phyloP scores from a whole-genome alignment of 2,888 invertebrate genomes.

The Drosophila sordidula region DNA sequence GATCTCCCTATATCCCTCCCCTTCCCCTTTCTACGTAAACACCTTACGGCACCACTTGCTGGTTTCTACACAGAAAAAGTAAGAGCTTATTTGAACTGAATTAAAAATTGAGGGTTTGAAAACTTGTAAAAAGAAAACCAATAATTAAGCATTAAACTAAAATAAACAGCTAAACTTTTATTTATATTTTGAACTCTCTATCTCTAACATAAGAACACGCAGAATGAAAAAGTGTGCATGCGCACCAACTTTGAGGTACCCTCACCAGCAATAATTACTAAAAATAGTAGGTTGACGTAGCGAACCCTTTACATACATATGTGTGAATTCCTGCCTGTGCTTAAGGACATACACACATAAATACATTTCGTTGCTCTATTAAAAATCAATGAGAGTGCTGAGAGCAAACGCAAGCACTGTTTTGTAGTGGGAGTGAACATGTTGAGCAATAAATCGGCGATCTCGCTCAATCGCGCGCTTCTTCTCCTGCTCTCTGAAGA shows the following conservation, averaged over 20 bases:
- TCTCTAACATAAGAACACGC: too few relatives aligned
- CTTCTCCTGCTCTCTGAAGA: background rate
- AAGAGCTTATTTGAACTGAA: slow-evolving; percentile 2
- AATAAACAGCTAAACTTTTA: too few relatives aligned
- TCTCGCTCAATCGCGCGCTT: background rate
- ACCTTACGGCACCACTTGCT: background rate
- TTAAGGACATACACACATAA: too few relatives aligned
- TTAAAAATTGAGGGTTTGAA: background rate
- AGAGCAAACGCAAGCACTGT: too few relatives aligned
- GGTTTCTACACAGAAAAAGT: slow-evolving; percentile 3
- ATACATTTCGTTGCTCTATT: too few relatives aligned
- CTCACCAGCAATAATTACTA: too few relatives aligned
- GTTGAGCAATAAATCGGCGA: background rate
- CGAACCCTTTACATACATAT: too few relatives aligned
- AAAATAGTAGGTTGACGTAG: too few relatives aligned
- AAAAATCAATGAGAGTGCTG: too few relatives aligned
- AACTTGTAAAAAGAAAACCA: background rate
- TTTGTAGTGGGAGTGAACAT: background rate
- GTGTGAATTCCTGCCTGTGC: too few relatives aligned
- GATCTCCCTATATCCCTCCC: slow-evolving; percentile 6
- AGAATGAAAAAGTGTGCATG: too few relatives aligned
- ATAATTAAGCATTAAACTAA: background rate
- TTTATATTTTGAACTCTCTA: background rate
- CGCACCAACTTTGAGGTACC: too few relatives aligned
- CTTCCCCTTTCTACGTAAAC: background rate